These are phyloP conservation scores for Drosophila busckii DNA, from an alignment of 1,140 invertebrate species.

Conservation along the genomic window DNA sequence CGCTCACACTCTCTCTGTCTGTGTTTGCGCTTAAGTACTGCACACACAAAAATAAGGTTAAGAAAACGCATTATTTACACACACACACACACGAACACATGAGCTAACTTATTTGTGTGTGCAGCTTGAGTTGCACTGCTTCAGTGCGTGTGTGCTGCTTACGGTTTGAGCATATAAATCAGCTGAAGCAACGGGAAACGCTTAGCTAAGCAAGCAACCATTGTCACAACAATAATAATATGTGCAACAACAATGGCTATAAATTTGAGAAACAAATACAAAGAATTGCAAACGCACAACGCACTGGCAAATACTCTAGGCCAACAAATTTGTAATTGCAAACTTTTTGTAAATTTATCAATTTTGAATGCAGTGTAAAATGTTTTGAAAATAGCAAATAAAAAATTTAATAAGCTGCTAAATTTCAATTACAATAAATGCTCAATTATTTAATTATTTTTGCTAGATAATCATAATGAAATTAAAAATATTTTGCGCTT, in stretches of 20 bases:
- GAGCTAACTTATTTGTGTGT: background rate
- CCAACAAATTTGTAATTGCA: background rate
- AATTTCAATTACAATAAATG: too few relatives aligned
- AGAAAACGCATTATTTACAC: conserved; percentile 43
- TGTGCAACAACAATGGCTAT: conserved; percentile 19
- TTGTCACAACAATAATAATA: conserved; percentile 36
- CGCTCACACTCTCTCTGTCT: background rate
- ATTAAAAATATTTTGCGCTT: too few relatives aligned
- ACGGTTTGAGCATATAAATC: conserved; percentile 69
- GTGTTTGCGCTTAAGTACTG: conserved; percentile 20
- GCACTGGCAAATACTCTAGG: conserved; percentile 1
- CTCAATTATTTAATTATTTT: too few relatives aligned
- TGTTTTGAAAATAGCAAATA: too few relatives aligned
- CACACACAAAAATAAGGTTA: conserved; percentile 60
- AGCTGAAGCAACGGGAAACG: conserved; percentile 57
- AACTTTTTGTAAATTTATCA: too few relatives aligned
- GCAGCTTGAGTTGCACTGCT: conserved; percentile 34
- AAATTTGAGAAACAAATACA: conserved; percentile 23
- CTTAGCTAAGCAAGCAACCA: conserved; percentile 70
- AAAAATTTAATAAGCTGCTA: too few relatives aligned
- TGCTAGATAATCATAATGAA: too few relatives aligned
- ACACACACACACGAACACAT: conserved; percentile 7
- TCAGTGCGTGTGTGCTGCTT: conserved; percentile 54
- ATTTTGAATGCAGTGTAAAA: too few relatives aligned
- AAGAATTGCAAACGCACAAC: background rate